These are phyloP conservation scores for Macroteleia sp. DNA, from an alignment of 2,888 invertebrate species.

Conservation along the genomic window DNA sequence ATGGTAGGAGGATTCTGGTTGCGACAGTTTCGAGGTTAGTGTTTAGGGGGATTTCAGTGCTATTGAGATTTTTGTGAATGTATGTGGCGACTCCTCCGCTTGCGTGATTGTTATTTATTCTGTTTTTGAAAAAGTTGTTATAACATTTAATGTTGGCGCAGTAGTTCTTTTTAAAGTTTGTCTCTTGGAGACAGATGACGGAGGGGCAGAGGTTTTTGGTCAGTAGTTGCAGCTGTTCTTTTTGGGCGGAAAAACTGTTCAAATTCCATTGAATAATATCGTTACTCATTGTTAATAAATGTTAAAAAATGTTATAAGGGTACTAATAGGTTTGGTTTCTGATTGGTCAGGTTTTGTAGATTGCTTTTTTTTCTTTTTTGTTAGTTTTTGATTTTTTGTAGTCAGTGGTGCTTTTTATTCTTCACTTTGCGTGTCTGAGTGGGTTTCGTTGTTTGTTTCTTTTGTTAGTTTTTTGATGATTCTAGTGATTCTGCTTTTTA, in stretches of 20 bases:
- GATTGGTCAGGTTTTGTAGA: no score
- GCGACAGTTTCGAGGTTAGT: slow-evolving; percentile 63
- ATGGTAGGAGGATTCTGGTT: slow-evolving; percentile 7
- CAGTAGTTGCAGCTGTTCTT: neutral
- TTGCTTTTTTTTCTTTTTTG: no score
- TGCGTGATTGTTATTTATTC: slow-evolving; percentile 30
- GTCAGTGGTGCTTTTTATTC: neutral
- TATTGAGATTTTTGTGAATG: neutral
- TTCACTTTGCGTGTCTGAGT: no score
- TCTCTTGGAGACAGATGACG: slow-evolving; percentile 28
- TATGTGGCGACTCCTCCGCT: slow-evolving; percentile 58
- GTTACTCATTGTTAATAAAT: neutral
- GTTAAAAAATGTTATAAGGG: no score
- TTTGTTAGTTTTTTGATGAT: neutral
- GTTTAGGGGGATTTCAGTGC: slow-evolving; percentile 24
- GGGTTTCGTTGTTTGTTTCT: neutral
- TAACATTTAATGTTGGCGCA: neutral
- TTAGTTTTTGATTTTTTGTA: neutral
- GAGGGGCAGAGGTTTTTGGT: neutral
- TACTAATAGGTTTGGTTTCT: neutral
- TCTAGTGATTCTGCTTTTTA: neutral
- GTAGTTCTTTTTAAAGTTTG: slow-evolving; percentile 16
- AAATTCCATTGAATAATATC: neutral
- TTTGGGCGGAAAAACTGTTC: neutral
- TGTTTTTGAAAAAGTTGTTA: slow-evolving; percentile 28